A percentile compares a stretch with the other conserved stretches of the same genome.
Evolutionary conservation across 2,113 vertebrate genomes (phyloP).

Genomic region (Monarcha castaneiventris): DNA sequence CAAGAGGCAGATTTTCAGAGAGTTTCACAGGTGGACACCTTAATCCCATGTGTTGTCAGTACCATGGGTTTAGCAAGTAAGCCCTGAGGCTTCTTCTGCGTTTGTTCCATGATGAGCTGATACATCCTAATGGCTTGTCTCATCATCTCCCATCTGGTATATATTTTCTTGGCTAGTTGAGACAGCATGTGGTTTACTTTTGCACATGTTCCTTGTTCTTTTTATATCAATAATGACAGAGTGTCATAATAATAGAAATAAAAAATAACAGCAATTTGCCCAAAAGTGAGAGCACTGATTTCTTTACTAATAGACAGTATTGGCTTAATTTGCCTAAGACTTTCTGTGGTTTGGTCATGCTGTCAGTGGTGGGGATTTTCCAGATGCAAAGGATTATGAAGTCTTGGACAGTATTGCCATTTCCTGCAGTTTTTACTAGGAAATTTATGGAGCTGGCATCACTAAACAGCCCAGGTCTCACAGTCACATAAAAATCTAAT

Average conservation of each 20-base stretch:
- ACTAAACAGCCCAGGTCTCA: background rate
- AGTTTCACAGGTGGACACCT: background rate
- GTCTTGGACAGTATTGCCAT: background rate
- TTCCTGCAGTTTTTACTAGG: background rate
- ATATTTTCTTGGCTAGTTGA: slow-evolving; percentile 51
- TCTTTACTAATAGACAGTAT: background rate
- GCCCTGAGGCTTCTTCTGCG: background rate
- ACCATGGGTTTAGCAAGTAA: background rate
- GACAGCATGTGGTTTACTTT: slow-evolving; percentile 50
- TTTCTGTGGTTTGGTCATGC: background rate
- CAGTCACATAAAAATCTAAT: background rate
- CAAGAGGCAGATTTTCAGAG: background rate
- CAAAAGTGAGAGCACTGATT: background rate
- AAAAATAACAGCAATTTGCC: background rate
- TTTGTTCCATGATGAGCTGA: background rate
- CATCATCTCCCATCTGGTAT: slow-evolving; percentile 41
- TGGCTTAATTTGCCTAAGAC: background rate
- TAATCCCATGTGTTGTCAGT: background rate
- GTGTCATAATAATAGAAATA: slow-evolving; percentile 38
- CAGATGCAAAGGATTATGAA: background rate
- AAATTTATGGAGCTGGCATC: background rate
- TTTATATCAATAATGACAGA: slow-evolving; percentile 56
- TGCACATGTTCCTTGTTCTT: slow-evolving; percentile 54
- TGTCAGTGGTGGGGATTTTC: background rate
- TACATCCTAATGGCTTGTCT: background rate